These are phyloP conservation scores for Trichomycterus rosablanca DNA, from an alignment of 2,113 vertebrate genomes.

Conservation along the genomic window DNA sequence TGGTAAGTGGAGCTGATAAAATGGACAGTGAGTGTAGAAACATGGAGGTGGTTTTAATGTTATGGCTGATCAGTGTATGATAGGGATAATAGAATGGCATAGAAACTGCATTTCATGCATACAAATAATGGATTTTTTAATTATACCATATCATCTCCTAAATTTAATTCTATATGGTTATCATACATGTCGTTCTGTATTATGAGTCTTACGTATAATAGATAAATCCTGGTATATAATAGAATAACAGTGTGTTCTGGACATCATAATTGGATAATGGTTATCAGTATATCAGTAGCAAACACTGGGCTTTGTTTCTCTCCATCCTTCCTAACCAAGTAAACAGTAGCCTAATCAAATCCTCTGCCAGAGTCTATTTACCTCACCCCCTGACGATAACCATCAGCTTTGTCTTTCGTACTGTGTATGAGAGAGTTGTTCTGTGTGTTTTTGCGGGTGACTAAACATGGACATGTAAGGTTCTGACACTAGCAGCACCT, in stretches of 20 bases:
- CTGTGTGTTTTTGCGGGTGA: not conserved
- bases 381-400: slow-evolving; percentile 14
- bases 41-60: no score
- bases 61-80: not conserved
- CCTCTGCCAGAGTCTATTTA: slow-evolving; percentile 28
- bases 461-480: not conserved
- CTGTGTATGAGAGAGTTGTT: not conserved
- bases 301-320: slow-evolving; percentile 53
- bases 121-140: not conserved
- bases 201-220: slow-evolving; percentile 40
- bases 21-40: no score
- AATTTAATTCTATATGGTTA: not conserved
- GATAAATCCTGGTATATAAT: slow-evolving; percentile 52
- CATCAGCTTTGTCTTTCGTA: not conserved
- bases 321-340: slow-evolving; percentile 42
- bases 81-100: not conserved
- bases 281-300: slow-evolving; percentile 64
- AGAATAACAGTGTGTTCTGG: slow-evolving; percentile 54
- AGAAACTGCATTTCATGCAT: not conserved
- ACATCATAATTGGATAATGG: slow-evolving; percentile 63
- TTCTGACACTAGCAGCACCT: slow-evolving; percentile 39
- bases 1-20: no score
- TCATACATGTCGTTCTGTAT: slow-evolving; percentile 11
- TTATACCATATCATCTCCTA: not conserved
- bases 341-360: slow-evolving; percentile 47